Evolutionary conservation across 1,140 invertebrate genomes (phyloP).

Genomic region (Brachionus manjavacas): DNA sequence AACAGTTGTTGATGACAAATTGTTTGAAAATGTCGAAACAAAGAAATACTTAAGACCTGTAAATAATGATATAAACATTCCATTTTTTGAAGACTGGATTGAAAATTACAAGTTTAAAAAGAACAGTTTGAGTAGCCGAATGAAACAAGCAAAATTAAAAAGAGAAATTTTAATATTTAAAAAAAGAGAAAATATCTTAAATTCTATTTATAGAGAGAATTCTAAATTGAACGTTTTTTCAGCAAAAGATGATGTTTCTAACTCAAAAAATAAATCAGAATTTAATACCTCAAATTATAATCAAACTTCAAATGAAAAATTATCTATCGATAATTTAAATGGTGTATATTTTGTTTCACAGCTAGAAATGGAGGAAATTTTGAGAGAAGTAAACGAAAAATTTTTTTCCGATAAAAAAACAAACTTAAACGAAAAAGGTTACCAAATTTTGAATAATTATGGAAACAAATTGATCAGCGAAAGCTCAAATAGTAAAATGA

Average conservation of each 20-base stretch:
- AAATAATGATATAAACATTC: background rate
- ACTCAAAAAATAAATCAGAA: too few species aligned
- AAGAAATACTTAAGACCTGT: background rate
- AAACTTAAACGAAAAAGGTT: background rate
- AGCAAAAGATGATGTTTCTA: too few species aligned
- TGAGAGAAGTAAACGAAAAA: background rate
- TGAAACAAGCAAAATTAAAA: background rate
- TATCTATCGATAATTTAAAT: background rate
- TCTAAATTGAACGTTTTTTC: background rate
- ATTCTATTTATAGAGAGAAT: background rate
- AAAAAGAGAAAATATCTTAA: background rate
- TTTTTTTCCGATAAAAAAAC: background rate
- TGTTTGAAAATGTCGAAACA: background rate
- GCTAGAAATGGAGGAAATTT: constrained; percentile 22
- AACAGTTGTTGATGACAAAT: background rate
- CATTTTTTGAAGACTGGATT: background rate
- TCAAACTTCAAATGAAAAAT: background rate
- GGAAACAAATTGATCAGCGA: too few species aligned
- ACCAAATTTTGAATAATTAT: background rate
- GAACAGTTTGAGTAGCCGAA: background rate
- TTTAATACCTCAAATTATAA: too few species aligned
- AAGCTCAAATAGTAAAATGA: too few species aligned
- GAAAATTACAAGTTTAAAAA: background rate
- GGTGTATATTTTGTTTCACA: background rate
- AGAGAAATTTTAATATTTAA: background rate